These are phyloP conservation scores for Eudyptes chrysolophus DNA, from an alignment of 2,113 vertebrate species.

Conservation along the genomic window DNA sequence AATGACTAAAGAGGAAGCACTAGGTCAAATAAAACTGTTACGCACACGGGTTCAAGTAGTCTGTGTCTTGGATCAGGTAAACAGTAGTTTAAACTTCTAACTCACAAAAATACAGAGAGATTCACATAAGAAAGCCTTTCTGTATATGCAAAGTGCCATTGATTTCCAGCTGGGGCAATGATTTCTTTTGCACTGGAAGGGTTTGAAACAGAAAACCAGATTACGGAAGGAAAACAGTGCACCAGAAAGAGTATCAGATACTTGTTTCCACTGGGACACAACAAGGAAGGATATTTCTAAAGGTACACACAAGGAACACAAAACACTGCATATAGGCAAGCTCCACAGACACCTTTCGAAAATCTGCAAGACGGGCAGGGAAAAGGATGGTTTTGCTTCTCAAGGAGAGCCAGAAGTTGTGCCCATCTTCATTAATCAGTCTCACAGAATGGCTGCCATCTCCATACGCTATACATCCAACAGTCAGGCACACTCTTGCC, in stretches of 20 bases:
- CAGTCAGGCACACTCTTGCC: neutral
- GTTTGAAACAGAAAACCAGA: neutral
- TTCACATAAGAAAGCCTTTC: neutral
- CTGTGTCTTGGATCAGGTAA: neutral
- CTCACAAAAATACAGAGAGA: neutral
- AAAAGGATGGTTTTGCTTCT: neutral
- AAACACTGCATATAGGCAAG: accelerated
- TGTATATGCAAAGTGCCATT: neutral
- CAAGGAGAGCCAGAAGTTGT: neutral
- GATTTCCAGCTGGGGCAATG: neutral
- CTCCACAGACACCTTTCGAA: neutral
- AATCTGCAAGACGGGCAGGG: neutral
- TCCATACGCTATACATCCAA: neutral
- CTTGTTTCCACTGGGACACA: neutral
- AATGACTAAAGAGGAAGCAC: neutral
- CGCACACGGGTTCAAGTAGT: neutral
- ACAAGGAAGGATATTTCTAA: neutral
- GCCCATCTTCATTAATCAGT: neutral
- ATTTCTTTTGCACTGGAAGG: neutral
- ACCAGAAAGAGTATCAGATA: neutral
- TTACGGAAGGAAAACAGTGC: neutral
- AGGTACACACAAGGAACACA: neutral
- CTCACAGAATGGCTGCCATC: neutral
- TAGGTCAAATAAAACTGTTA: neutral
- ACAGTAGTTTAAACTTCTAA: neutral